Conservation (phyloP, 2,113 vertebrate genomes). For the Athene cunicularia region DNA sequence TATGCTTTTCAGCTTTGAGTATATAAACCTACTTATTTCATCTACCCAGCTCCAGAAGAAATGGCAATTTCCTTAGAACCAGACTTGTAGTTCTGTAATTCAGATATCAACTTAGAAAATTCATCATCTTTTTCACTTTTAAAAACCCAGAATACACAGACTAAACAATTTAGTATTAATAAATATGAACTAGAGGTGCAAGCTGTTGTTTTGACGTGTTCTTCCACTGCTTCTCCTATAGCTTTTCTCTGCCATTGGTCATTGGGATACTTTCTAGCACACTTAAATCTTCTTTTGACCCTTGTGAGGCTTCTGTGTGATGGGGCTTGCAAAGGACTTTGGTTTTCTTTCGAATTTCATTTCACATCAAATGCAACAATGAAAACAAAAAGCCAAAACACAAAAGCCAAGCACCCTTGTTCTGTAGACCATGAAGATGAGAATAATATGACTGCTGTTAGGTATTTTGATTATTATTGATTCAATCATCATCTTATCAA, state of each 20-base stretch:
- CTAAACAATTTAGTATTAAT: neutral
- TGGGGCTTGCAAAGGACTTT: neutral
- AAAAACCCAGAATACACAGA: neutral
- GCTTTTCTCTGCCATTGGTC: neutral
- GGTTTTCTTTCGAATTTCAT: neutral
- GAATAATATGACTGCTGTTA: neutral
- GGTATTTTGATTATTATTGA: slow-evolving; percentile 38
- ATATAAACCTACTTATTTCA: neutral
- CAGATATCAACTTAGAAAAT: neutral
- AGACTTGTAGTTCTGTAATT: neutral
- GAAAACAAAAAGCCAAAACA: neutral
- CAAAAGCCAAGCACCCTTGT: neutral
- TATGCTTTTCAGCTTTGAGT: neutral
- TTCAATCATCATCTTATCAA: slow-evolving; percentile 47
- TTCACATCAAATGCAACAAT: neutral
- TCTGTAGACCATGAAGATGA: neutral
- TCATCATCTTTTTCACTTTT: neutral
- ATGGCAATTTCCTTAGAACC: neutral
- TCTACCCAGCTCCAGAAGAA: neutral
- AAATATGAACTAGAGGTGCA: neutral
- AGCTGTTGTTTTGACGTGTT: neutral
- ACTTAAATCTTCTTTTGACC: neutral
- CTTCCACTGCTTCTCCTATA: neutral
- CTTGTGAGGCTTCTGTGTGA: neutral
- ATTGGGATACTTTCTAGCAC: neutral